Evolutionary conservation across 2,113 vertebrate genomes (phyloP), one percentile per base, ranked within the genome.

Genomic region (Sturnira hondurensis): DNA sequence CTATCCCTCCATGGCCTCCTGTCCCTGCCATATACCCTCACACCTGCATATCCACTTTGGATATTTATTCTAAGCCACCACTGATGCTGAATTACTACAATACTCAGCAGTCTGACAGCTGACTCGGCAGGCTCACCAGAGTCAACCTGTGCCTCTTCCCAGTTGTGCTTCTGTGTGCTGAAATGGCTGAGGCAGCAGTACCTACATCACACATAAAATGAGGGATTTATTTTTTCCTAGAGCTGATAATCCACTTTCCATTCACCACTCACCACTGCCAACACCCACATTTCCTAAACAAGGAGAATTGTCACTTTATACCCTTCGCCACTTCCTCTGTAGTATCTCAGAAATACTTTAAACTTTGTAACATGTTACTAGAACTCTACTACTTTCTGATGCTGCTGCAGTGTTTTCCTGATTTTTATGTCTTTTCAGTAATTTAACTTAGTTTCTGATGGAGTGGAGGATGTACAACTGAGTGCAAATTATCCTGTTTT

Each of bases 71-170:
- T n/a, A 41, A 92, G 43, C 26, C 9, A 28, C 6, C 20, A 20
- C 10, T 26, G 11, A n/a, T 4, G 12, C 50, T 24, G 11, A 61
- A 28, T 67, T 84, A n/a, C 36, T 24, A 6, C 7, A 28, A 10
- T 1, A 33, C 47, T 80, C 9, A 33, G 19, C 2, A 12, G 43
- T 2, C 2, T 22, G 31, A 73, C 1, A 65, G 4, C 14, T 8
- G 11, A 43, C 20, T 36, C 7, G 41, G 41, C 61, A 50, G 15
- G 33, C 22, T 54, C 12, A 0, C 2, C 38, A 54, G 54, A 78
- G 36, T 3, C 24, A 33, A 13, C 15, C 22, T 70, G 4, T 6
- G 19, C 2, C 13, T 16, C 47, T 36, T 63, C 20, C 33, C 31
- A 28, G 1, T 17, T 31, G 68, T 24, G 12, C 33, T 7, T 28